A percentile compares a stretch with the other conserved stretches of the same genome.
These are phyloP conservation scores for Eilema caniola DNA, from an alignment of 2,888 invertebrate genomes.

Conservation along the genomic window DNA sequence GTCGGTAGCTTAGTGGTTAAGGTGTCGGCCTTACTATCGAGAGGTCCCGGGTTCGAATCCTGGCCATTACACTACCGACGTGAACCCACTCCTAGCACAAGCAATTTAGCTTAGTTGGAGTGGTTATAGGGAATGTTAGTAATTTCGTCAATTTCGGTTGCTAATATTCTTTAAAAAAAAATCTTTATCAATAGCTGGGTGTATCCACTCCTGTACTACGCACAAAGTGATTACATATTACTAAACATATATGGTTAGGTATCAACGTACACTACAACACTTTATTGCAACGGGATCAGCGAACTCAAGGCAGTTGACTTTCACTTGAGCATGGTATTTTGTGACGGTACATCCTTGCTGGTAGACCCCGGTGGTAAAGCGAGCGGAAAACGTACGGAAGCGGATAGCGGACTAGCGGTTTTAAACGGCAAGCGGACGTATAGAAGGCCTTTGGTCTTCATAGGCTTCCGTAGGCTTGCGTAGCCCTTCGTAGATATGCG, in stretches of 20 bases:
- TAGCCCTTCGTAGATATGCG: background rate
- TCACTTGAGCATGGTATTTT: constrained; percentile 31
- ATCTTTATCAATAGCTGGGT: background rate
- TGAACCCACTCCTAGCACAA: too few species aligned
- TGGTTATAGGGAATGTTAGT: too few species aligned
- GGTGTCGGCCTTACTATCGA: too few species aligned
- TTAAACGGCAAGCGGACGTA: background rate
- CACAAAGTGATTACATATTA: background rate
- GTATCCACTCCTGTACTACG: too few species aligned
- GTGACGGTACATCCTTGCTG: constrained; percentile 37
- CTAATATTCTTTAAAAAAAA: too few species aligned
- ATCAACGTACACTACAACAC: background rate
- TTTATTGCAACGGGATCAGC: constrained; percentile 25
- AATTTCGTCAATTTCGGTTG: too few species aligned
- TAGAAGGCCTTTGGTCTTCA: background rate
- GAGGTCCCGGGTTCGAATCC: too few species aligned
- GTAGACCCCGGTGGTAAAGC: background rate
- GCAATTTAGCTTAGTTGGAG: too few species aligned
- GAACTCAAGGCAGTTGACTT: constrained; percentile 49
- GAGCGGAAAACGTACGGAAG: constrained; percentile 3
- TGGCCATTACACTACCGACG: too few species aligned
- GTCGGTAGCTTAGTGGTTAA: too few species aligned
- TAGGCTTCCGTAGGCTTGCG: background rate
- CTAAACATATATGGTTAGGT: background rate
- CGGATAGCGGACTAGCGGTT: background rate